phyloP scores from a whole-genome alignment of 2,888 invertebrate genomes.

The Drosophila suboccidentalis region DNA sequence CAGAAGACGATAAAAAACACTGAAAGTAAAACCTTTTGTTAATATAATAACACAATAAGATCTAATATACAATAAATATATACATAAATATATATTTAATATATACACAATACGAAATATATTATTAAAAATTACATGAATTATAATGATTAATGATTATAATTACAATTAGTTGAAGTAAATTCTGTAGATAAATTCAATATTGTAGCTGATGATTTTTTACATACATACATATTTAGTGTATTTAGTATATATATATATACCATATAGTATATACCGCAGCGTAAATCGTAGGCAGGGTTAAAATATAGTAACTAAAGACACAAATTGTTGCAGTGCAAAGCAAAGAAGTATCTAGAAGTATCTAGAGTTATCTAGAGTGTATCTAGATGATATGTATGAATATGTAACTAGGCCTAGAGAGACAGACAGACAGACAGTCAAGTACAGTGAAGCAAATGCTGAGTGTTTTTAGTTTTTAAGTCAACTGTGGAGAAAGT shows the following conservation, averaged over 20 bases:
- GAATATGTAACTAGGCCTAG: constrained; percentile 29
- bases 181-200: constrained; percentile 73
- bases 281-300: constrained; percentile 67
- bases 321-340: constrained; percentile 79
- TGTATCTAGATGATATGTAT: constrained; percentile 17
- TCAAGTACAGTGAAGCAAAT: constrained; percentile 23
- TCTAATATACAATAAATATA: constrained; percentile 61
- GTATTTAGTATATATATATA: constrained; percentile 30
- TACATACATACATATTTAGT: constrained; percentile 45
- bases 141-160: constrained; percentile 27
- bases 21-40: constrained; percentile 73
- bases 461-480: constrained; percentile 48
- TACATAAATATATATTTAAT: constrained; percentile 54
- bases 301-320: constrained; percentile 73
- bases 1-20: constrained; percentile 77
- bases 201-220: constrained; percentile 80
- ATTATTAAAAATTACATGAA: constrained; percentile 25
- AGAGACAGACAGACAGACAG: constrained; percentile 20
- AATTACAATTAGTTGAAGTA: constrained; percentile 56
- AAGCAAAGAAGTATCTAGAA: constrained; percentile 46
- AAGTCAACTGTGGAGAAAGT: constrained; percentile 9
- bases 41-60: constrained; percentile 59
- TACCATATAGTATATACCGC: constrained; percentile 44
- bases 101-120: constrained; percentile 49
- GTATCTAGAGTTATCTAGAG: constrained; percentile 17